These are phyloP conservation scores for Ammospiza maritima DNA, from an alignment of 2,797 vertebrate genomes.

Conservation along the genomic window DNA sequence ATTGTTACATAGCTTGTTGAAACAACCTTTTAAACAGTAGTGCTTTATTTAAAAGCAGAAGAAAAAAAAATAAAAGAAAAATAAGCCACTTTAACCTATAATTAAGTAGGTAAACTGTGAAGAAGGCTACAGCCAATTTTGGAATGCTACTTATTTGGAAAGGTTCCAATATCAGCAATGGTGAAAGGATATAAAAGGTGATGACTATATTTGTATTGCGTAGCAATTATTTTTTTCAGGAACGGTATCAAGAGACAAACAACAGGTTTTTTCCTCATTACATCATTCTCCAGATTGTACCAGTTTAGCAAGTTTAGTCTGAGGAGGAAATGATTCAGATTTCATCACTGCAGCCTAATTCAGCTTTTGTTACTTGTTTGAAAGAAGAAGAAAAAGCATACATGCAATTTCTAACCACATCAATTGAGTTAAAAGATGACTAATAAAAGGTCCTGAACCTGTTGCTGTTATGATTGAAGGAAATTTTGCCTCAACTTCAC, in stretches of 20 bases:
- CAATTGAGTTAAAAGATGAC: slow-evolving; percentile 64
- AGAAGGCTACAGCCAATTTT: neutral
- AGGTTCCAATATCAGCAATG: slow-evolving; percentile 43
- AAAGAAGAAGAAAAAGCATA: slow-evolving; percentile 51
- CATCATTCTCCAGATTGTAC: slow-evolving; percentile 65
- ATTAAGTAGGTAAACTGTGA: slow-evolving; percentile 39
- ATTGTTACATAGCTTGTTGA: neutral
- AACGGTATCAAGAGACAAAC: slow-evolving; percentile 50
- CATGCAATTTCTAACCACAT: slow-evolving; percentile 65
- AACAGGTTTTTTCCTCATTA: slow-evolving; percentile 65
- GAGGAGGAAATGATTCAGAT: slow-evolving; percentile 70
- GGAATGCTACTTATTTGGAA: slow-evolving; percentile 61
- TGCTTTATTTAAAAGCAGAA: slow-evolving; percentile 15
- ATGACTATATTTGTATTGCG: slow-evolving; percentile 46
- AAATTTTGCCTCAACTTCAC: slow-evolving; percentile 29
- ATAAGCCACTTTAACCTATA: slow-evolving; percentile 33
- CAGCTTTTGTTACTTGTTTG: slow-evolving; percentile 66
- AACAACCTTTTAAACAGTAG: slow-evolving; percentile 6
- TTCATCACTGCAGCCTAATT: slow-evolving; percentile 64
- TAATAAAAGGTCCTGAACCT: slow-evolving; percentile 60
- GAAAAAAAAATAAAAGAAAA: neutral
- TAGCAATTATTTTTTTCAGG: slow-evolving; percentile 54
- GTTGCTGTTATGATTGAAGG: slow-evolving; percentile 20
- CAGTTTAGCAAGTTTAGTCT: slow-evolving; percentile 57
- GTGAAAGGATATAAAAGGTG: slow-evolving; percentile 53